A percentile compares a stretch with the other conserved stretches of the same genome.
phyloP scores from a whole-genome alignment of 1,140 invertebrate species.

The Trichonephila clavata region DNA sequence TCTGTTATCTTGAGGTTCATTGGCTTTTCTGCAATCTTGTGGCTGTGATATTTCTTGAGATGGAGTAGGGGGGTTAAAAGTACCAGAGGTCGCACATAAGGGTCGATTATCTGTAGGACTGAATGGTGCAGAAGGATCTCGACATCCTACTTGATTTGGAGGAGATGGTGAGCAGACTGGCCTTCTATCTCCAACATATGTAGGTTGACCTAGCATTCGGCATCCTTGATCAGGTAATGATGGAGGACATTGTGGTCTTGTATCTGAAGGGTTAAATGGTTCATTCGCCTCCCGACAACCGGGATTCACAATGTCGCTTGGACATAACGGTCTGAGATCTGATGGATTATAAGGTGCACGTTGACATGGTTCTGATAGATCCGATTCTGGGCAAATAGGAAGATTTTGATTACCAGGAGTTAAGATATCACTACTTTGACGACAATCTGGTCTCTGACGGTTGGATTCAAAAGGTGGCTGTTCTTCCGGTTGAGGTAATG shows the following conservation, averaged over 20 bases:
- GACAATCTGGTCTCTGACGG: constrained; percentile 42
- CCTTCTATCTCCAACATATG: constrained; percentile 66
- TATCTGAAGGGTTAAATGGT: constrained; percentile 64
- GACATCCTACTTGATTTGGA: constrained; percentile 18
- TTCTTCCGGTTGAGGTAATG: background rate
- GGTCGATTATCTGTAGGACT: constrained; percentile 64
- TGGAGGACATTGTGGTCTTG: constrained; percentile 50
- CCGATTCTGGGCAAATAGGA: constrained; percentile 49
- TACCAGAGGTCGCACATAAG: constrained; percentile 23
- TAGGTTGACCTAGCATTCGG: constrained; percentile 51
- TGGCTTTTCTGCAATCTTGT: constrained; percentile 9
- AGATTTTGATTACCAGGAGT: constrained; percentile 39
- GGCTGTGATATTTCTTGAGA: background rate
- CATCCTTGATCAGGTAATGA: constrained; percentile 35
- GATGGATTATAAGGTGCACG: constrained; percentile 55
- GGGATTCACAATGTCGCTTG: background rate
- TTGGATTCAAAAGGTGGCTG: constrained; percentile 60
- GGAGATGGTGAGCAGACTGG: constrained; percentile 56
- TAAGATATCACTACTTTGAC: constrained; percentile 37
- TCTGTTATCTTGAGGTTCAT: constrained; percentile 61
- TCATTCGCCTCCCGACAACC: constrained; percentile 45
- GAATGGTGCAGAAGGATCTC: constrained; percentile 56
- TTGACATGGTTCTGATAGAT: constrained; percentile 7
- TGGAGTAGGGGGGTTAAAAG: background rate
- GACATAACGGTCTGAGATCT: constrained; percentile 64